Base-by-base conservation (phyloP, 1,140 invertebrate species). In the Protaetia brevitarsis region DNA sequence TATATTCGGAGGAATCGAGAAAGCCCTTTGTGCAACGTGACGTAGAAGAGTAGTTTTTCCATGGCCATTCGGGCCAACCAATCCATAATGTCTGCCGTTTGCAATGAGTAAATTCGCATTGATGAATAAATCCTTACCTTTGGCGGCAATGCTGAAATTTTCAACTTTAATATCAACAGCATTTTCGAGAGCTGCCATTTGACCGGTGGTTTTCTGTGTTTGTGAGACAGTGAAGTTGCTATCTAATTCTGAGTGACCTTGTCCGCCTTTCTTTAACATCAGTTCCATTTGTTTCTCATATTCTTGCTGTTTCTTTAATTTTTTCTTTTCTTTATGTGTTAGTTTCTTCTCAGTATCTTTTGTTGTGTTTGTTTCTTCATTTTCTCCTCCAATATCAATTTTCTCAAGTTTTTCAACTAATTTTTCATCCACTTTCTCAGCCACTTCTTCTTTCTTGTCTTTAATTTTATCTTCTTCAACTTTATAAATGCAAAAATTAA, bases 11-110 rank as follows among this genome's bases (percentile, higher is more conserved):
- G 98, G 98, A 75, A 99, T 96, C 62, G 89, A 88, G 70, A 99
- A 91, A 3, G 89, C 89, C 74, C 94, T 82, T 61, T 89, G 89
- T 5, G 91, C 92, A 73, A 99, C 90, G 76, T 99, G 97, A 62
- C 95, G 88, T 13, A 99, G 80, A 11, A 99, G 77, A 0, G 98
- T 99, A n/a, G 97, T 99, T 84, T 99, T 99, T 10, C 98, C 97
- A 83, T 99, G 95, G 2, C 97, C 97, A 82, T 99, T 99, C 3
- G 97, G 98, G 36, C 98, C 98, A 23, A 99, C 96, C 3, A 99
- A 82, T 76, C 98, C 98, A 80, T 99, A 99, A 74, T 95, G 87
- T 66, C 97, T 86, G 0, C 95, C 94, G 74, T 93, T 88, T 2
- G 96, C 95, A 71, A 99, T 98, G 21, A 96, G 82, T 3, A 99